Conservation (phyloP, 1,140 invertebrate species). For the Trichogramma pretiosum region DNA sequence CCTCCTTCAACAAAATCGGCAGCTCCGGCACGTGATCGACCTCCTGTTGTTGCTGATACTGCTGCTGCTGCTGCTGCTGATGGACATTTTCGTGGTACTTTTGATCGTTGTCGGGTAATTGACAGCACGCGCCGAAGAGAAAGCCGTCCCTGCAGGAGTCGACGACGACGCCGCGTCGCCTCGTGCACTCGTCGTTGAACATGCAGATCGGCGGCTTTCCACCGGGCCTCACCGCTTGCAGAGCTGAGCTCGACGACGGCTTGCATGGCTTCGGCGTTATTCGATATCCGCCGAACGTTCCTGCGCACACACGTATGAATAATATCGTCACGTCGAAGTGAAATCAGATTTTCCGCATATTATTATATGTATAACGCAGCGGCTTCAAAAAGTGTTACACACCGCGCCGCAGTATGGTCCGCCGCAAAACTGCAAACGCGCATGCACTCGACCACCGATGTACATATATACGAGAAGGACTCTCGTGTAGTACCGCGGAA, state of each 20-base stretch:
- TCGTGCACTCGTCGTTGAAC: slow-evolving; percentile 86
- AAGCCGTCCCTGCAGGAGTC: slow-evolving; percentile 87
- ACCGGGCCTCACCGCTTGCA: too few relatives aligned
- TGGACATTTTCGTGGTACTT: background rate
- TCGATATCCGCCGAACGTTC: slow-evolving; percentile 72
- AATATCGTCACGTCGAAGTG: too few relatives aligned
- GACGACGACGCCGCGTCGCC: slow-evolving; percentile 71
- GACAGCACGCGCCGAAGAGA: slow-evolving; percentile 83
- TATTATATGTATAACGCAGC: too few relatives aligned
- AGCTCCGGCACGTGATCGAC: slow-evolving; percentile 39
- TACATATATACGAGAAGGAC: too few relatives aligned
- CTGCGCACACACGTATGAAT: slow-evolving; percentile 40
- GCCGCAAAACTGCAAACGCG: too few relatives aligned
- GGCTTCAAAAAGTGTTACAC: too few relatives aligned
- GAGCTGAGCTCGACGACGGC: too few relatives aligned
- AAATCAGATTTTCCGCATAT: too few relatives aligned
- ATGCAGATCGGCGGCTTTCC: slow-evolving; percentile 74
- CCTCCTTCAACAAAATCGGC: slow-evolving; percentile 36
- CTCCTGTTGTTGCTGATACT: slow-evolving; percentile 24
- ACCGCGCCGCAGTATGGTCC: too few relatives aligned
- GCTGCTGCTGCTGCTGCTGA: slow-evolving; percentile 10
- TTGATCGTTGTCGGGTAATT: slow-evolving; percentile 44
- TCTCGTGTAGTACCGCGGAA: too few relatives aligned
- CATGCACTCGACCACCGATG: too few relatives aligned
- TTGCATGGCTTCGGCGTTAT: slow-evolving; percentile 71